Evolutionary conservation across 2,888 invertebrate species (phyloP), one percentile per base, ranked within the genome.

Genomic region (Drosophila yooni): DNA sequence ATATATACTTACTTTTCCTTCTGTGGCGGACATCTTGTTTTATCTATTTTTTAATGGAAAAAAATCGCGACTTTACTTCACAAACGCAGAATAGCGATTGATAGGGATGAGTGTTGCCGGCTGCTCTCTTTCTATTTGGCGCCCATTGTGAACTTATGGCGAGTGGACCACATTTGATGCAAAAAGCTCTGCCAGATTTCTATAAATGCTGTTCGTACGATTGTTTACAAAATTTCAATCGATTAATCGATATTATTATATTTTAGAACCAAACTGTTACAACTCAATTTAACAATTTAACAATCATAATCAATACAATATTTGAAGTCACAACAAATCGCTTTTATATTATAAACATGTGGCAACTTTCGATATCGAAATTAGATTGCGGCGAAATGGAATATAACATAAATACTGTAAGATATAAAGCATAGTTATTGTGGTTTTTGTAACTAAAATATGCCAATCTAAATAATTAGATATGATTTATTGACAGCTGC

Each of bases 1-100:
- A 25, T 13, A 13, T 15, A 31, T 53, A 78, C 83, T 65, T 48
- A 91, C 91, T 78, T 91, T 83, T 60, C 91, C 91, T 68, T 86
- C 85, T 18, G 90, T 91, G 34, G 86, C 74, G 25, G 87, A 89
- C 87, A 87, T 87, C 10, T 83, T 65, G 43, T 51, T 46, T 43
- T 53, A 51, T 33, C 11, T 50, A 38, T 52, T 3, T 40, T 69
- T 29, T 18, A 31, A 57, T 75, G 69, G 64, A 68, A 70, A 76
- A 73, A 36, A 58, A 29, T 58, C 27, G 25, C 6, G 51, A 52
- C 34, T 66, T 63, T 21, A 77, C 54, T 11, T 25, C 33, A 43
- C 56, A 65, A 56, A 50, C 1, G 34, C 54, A 33, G 58, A 62
- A 58, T 25, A 53, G 34, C 56, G 52, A 72, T 46, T 69, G 48